Evolutionary conservation across 2,888 invertebrate species (phyloP), one percentile per base, ranked within the genome.

Genomic region (Steinernema hermaphroditum): DNA sequence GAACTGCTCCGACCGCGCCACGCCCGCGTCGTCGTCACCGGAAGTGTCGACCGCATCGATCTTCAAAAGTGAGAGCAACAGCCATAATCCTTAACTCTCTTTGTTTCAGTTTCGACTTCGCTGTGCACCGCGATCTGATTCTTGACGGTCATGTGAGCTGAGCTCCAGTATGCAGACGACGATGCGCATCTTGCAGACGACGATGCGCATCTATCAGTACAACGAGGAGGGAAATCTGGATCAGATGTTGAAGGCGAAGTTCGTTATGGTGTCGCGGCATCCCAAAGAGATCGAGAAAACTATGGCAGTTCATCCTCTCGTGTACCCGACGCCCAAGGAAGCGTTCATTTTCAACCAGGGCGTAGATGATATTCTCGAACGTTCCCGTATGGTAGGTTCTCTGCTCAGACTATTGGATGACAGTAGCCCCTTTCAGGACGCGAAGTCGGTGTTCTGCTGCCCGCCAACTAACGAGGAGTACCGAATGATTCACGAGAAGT

Each of bases 81-180:
- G 9, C 32, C 29, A 22, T 27, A 27, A 54, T 24, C 27, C 22
- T 54, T 14, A 22, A 19, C 2, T 24, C 24, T 27, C 22, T 71
- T 14, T 46, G 19, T 32, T 29, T 16, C 34, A 41, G 43, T 22
- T 73, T 81, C 89, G 89, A 71, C 19, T 49, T 77, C 24, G 41
- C 73, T 37, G 72, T 73, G 2, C 81, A 87, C 72, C 89, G 90
- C 73, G 92, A 93, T 86, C 90, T 93, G 70, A 89, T 91, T 73
- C 87, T 93, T 19, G 90, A 91, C 0, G 93, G 93, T 0, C 91
- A 92, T 82, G 91, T 92, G 0, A 91, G 91, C 6, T 92, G 92
- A 91, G 91, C 91, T 90, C 91, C 16, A 92, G 92, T 0, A 89
- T 92, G 86, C 92, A 93, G 87, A 90, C 91, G 14, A 90, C 91